Conservation (phyloP, 2,888 invertebrate species). For the Elmis aenea region DNA sequence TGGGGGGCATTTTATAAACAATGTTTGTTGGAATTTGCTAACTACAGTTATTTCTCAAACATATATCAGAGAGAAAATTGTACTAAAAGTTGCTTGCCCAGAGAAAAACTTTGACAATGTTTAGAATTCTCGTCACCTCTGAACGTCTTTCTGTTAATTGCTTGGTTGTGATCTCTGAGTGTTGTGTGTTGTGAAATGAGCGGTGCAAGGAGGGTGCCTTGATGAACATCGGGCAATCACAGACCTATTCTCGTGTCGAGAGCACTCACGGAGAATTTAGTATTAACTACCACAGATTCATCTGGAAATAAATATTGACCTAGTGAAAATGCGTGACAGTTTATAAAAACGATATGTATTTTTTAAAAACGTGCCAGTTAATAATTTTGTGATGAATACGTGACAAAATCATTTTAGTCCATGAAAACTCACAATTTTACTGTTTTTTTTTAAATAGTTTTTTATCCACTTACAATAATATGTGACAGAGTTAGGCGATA, state of each 20-base stretch:
- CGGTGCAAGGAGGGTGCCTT: constrained; percentile 36
- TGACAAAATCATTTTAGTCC: too few relatives aligned
- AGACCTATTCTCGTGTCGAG: constrained; percentile 44
- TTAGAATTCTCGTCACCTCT: constrained; percentile 45
- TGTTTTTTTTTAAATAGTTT: too few relatives aligned
- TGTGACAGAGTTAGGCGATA: too few relatives aligned
- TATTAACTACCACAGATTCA: constrained; percentile 29
- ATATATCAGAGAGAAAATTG: too few relatives aligned
- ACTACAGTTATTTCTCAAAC: too few relatives aligned
- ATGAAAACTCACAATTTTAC: too few relatives aligned
- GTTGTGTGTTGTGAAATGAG: constrained; percentile 28
- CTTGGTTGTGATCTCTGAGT: constrained; percentile 44
- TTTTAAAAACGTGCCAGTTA: too few relatives aligned
- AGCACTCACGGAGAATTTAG: constrained; percentile 42
- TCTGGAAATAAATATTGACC: constrained; percentile 10
- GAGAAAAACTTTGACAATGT: constrained; percentile 28
- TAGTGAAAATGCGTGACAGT: background rate
- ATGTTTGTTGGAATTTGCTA: too few relatives aligned
- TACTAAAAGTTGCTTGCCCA: too few relatives aligned
- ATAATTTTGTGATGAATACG: too few relatives aligned
- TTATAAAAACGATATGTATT: background rate
- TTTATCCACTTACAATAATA: too few relatives aligned
- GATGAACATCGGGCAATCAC: constrained; percentile 47
- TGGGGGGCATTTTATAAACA: too few relatives aligned
- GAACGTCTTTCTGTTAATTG: constrained; percentile 46